Conservation (phyloP, 1,140 invertebrate genomes). For the Bombyx mandarina region DNA sequence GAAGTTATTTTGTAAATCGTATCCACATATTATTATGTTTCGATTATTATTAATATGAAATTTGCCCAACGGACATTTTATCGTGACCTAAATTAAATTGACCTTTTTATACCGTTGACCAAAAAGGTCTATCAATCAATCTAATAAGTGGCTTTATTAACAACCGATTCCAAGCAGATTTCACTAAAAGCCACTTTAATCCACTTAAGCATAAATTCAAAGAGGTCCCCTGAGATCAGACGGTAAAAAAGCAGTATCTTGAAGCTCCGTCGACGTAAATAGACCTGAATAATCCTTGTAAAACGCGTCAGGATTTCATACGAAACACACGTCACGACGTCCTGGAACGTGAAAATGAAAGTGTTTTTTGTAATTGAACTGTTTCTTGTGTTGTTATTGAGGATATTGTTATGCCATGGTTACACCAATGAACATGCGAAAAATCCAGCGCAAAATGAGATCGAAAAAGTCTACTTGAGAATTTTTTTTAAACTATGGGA, state of each 20-base stretch:
- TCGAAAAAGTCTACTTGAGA: slow-evolving; percentile 5
- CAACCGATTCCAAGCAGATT: slow-evolving; percentile 32
- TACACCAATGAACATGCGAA: neutral
- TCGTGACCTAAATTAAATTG: too few species aligned
- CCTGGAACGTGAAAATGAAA: slow-evolving; percentile 28
- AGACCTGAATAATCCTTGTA: slow-evolving; percentile 24
- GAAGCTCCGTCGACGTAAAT: slow-evolving; percentile 18
- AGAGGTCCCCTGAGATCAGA: slow-evolving; percentile 37
- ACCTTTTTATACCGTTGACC: neutral
- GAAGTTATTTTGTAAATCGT: too few species aligned
- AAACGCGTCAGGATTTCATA: slow-evolving; percentile 28
- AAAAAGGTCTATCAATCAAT: slow-evolving; percentile 33
- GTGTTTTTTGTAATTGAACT: slow-evolving; percentile 24
- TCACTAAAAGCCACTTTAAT: slow-evolving; percentile 54
- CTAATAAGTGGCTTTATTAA: slow-evolving; percentile 40
- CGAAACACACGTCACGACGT: slow-evolving; percentile 26
- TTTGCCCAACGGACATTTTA: too few species aligned
- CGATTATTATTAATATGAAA: too few species aligned
- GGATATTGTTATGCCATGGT: slow-evolving; percentile 3
- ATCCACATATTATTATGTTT: too few species aligned
- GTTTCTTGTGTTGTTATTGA: slow-evolving; percentile 16
- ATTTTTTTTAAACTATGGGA: slow-evolving; percentile 9
- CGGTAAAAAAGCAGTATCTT: slow-evolving; percentile 19
- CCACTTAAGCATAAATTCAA: slow-evolving; percentile 50
- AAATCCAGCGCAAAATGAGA: slow-evolving; percentile 3